phyloP scores from a whole-genome alignment of 1,140 invertebrate genomes.

The Probaryconus sp. region DNA sequence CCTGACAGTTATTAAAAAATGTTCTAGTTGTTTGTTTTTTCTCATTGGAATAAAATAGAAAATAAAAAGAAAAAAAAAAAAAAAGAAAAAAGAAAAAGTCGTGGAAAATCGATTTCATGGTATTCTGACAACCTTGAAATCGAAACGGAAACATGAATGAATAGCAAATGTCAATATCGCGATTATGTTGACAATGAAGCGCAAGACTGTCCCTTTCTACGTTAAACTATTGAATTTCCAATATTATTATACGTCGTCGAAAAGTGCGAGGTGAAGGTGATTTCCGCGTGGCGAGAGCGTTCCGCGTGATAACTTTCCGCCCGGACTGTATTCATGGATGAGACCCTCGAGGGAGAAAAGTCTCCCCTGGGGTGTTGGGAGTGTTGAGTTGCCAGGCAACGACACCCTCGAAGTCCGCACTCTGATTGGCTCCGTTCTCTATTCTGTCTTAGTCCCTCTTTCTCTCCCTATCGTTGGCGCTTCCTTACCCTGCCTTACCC shows the following conservation, averaged over 20 bases:
- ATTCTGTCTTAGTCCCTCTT: conserved; percentile 63
- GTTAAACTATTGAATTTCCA: conserved; percentile 41
- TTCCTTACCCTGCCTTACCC: conserved; percentile 57
- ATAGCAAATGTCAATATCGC: conserved; percentile 34
- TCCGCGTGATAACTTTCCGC: conserved; percentile 69
- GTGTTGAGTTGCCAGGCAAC: conserved; percentile 76
- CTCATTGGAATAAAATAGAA: no score
- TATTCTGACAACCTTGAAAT: no score
- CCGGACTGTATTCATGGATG: conserved; percentile 72
- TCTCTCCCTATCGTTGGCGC: conserved; percentile 48
- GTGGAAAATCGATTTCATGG: no score
- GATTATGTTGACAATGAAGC: conserved; percentile 29
- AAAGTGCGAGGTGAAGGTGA: conserved; percentile 37
- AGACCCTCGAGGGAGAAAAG: conserved; percentile 69
- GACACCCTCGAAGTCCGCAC: conserved; percentile 65
- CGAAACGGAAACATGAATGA: conserved; percentile 18
- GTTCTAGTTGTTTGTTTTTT: no score
- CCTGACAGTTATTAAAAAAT: conserved; percentile 3
- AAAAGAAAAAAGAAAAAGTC: no score
- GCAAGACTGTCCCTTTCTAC: conserved; percentile 46
- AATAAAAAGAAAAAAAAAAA: no score
- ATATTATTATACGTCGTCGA: conserved; percentile 39
- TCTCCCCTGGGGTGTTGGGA: conserved; percentile 75
- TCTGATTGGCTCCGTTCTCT: conserved; percentile 61
- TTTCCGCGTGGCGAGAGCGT: conserved; percentile 24